Evolutionary conservation across 2,797 vertebrate genomes (phyloP), one percentile per base, ranked within the genome.

Genomic region (Calcarius lapponicus): DNA sequence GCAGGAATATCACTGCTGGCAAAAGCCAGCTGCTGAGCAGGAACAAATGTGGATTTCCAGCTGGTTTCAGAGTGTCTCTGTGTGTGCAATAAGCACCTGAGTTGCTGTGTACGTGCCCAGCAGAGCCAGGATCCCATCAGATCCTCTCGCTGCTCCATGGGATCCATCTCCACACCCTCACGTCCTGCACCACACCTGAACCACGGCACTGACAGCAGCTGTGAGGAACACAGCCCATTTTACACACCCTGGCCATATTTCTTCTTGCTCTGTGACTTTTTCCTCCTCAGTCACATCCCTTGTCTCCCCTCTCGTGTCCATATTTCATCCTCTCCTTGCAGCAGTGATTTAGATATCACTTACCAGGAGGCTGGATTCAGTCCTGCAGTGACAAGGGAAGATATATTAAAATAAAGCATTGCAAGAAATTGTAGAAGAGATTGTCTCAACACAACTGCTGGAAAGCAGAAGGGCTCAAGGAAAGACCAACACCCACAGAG

Each of bases 321-420:
- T 82, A 85, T 91, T 80, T 94, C 94, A 91, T 50, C 24, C 60
- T n/a, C 60, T 64, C 81, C 91, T 74, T 29, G 74, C 79, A 64
- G 93, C 81, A 24, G 86, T 73, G 95, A 92, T 93, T 92, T 88
- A 85, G 94, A 25, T 20, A 64, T 85, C 86, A 40, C 92, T 96
- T 89, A 85, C 71, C 65, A 31, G 84, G 60, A 83, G 84, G 78
- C 42, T 92, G 92, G 64, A 80, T 67, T 53, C 90, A 38, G 81
- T 47, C 82, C 75, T 58, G 75, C 74, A 40, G 75, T 47, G 90
- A 92, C 90, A 91, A 51, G 92, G 73, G 79, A 76, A 86, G 57
- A 87, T 80, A 61, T 16, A 85, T 95, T 91, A 92, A 92, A 96
- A 95, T 82, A 92, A 95, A 96, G 74, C 88, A 92, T 76, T 57